Percentiles rank a stretch among this genome's conserved stretches.
phyloP scores from a whole-genome alignment of 2,797 vertebrate species.

The Mionectes olivaceus region DNA sequence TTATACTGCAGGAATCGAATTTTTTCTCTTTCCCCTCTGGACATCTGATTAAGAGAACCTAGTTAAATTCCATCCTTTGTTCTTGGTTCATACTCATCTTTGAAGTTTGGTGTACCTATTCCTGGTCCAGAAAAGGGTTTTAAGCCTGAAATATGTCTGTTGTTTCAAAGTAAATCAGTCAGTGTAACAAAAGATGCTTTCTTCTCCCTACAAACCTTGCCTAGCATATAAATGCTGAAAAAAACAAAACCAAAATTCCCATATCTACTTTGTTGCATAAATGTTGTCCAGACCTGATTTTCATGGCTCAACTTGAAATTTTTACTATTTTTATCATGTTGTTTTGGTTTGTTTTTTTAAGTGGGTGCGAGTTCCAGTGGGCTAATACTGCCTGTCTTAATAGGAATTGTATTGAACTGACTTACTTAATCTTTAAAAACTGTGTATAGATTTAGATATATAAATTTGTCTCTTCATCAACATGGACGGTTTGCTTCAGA shows the following conservation, averaged over 20 bases:
- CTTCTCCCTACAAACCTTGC: background rate
- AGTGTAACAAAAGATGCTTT: background rate
- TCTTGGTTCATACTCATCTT: background rate
- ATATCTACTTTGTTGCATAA: background rate
- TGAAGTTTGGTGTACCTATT: background rate
- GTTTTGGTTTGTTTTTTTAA: too few species aligned
- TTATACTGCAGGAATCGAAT: background rate
- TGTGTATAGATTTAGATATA: background rate
- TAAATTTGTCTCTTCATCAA: background rate
- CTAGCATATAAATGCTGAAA: background rate
- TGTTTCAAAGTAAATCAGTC: background rate
- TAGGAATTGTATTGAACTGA: background rate
- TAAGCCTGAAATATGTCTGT: background rate
- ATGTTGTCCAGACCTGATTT: background rate
- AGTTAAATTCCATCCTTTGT: background rate
- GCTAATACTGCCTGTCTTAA: background rate
- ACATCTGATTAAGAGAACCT: background rate
- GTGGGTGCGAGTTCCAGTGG: rapidly evolving
- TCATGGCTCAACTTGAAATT: background rate
- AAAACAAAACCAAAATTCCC: background rate
- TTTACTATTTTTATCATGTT: background rate
- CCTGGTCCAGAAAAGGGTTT: background rate
- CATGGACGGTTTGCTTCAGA: background rate
- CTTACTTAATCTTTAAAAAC: background rate
- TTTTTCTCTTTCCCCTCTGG: rapidly evolving